These are phyloP conservation scores for Drosophila rubida DNA, from an alignment of 2,888 invertebrate species.

Conservation along the genomic window DNA sequence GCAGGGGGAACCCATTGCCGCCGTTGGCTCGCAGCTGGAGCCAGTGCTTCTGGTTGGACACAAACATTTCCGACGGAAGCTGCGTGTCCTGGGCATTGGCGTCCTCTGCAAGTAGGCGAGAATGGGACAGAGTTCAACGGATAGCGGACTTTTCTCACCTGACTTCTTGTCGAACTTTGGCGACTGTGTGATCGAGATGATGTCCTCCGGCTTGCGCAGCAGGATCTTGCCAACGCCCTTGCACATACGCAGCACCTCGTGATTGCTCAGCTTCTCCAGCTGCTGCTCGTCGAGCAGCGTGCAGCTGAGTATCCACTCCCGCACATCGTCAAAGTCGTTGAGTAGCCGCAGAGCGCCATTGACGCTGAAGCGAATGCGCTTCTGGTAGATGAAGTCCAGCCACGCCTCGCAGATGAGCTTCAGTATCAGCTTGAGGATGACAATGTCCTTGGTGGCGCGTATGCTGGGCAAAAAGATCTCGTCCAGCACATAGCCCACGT, in stretches of 20 bases:
- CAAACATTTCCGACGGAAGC: constrained; percentile 96
- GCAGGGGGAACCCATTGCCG: constrained; percentile 68
- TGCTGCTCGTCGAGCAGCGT: constrained; percentile 86
- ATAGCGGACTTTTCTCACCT: constrained; percentile 49
- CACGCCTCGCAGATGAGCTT: constrained; percentile 94
- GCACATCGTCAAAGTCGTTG: constrained; percentile 92
- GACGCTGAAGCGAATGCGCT: constrained; percentile 92
- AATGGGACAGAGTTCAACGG: background rate
- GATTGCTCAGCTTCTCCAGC: constrained; percentile 85
- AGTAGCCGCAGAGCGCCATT: constrained; percentile 92
- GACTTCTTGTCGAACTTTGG: constrained; percentile 76
- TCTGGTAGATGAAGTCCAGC: constrained; percentile 93
- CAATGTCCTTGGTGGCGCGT: constrained; percentile 90
- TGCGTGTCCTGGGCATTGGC: constrained; percentile 86
- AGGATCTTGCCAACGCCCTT: constrained; percentile 94
- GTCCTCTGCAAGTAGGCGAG: constrained; percentile 80
- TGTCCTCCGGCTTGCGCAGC: constrained; percentile 92
- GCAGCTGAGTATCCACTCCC: constrained; percentile 90
- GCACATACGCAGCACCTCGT: constrained; percentile 88
- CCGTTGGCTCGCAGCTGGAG: constrained; percentile 88
- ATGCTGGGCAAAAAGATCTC: constrained; percentile 92
- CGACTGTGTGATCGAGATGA: constrained; percentile 90
- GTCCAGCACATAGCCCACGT: constrained; percentile 91
- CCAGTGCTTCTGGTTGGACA: constrained; percentile 96
- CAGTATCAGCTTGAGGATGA: constrained; percentile 91